phyloP scores from a whole-genome alignment of 2,888 invertebrate species.

The Caenorhabditis uteleia region DNA sequence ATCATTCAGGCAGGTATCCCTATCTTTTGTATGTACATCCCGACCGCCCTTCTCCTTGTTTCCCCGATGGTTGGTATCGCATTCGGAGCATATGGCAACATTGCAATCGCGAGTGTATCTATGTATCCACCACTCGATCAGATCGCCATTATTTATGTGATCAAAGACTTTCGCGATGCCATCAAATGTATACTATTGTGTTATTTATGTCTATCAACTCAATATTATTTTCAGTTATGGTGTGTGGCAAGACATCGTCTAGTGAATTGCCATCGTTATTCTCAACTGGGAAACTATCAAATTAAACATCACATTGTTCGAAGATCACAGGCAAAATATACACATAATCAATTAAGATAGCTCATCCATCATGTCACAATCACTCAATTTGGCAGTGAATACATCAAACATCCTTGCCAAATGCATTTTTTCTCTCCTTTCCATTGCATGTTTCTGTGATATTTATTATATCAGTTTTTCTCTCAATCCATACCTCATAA shows the following conservation, averaged over 20 bases:
- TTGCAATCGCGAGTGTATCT: slow-evolving; percentile 9
- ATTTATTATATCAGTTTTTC: not conserved
- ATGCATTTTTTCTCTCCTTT: not conserved
- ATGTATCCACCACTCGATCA: slow-evolving; percentile 31
- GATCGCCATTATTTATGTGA: slow-evolving; percentile 21
- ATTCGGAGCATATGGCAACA: slow-evolving; percentile 22
- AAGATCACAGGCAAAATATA: too few relatives aligned
- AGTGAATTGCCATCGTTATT: too few relatives aligned
- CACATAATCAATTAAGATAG: not conserved
- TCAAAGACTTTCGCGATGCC: slow-evolving; percentile 19
- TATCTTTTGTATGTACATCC: slow-evolving; percentile 22
- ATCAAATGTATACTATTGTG: slow-evolving; percentile 24
- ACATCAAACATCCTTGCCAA: slow-evolving; percentile 1
- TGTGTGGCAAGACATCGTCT: not conserved
- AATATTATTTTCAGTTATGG: not conserved
- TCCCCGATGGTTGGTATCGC: slow-evolving; percentile 19
- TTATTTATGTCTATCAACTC: not conserved
- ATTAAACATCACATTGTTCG: too few relatives aligned
- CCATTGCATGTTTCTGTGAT: slow-evolving; percentile 4
- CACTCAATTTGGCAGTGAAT: slow-evolving; percentile 1
- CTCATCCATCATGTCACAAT: slow-evolving; percentile 2
- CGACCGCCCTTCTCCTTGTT: slow-evolving; percentile 17
- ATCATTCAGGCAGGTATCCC: slow-evolving; percentile 23
- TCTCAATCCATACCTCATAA: slow-evolving; percentile 1
- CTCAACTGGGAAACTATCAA: too few relatives aligned